Evolutionary conservation across 92 coral and sea anemone genomes (phyloP).

Genomic region (Epizoanthus fatuus): DNA sequence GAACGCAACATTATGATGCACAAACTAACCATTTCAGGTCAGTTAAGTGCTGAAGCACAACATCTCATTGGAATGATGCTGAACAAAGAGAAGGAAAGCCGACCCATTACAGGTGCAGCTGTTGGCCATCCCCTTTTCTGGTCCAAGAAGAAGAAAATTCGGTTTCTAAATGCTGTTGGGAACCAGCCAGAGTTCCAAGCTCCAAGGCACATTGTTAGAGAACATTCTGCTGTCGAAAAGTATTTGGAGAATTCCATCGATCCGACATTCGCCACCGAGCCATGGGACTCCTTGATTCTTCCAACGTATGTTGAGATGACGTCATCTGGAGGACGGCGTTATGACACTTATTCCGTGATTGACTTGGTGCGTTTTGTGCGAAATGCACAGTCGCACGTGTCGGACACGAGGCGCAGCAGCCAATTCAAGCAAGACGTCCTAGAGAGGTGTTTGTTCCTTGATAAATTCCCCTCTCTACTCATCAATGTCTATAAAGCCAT

Average conservation of each 20-base stretch:
- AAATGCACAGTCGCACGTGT: slow-evolving; percentile 56
- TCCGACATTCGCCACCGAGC: background rate
- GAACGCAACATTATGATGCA: slow-evolving; percentile 47
- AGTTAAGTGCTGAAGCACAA: slow-evolving; percentile 46
- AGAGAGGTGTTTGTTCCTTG: slow-evolving; percentile 38
- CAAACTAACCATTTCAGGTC: slow-evolving; percentile 9
- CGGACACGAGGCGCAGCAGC: slow-evolving; percentile 16
- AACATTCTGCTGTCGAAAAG: slow-evolving; percentile 16
- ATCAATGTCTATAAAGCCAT: slow-evolving; percentile 62
- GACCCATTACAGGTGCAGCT: slow-evolving; percentile 50
- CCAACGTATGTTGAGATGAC: slow-evolving; percentile 45
- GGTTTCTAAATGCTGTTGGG: slow-evolving; percentile 57
- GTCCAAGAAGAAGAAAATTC: slow-evolving; percentile 54
- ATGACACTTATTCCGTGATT: slow-evolving; percentile 43
- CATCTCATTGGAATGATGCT: slow-evolving; percentile 55
- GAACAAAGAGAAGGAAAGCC: slow-evolving; percentile 19
- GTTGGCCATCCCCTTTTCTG: slow-evolving; percentile 67
- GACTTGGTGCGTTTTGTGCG: slow-evolving; percentile 69
- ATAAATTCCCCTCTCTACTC: slow-evolving; percentile 57
- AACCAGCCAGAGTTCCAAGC: slow-evolving; percentile 58
- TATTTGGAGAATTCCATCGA: slow-evolving; percentile 16
- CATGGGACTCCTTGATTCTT: slow-evolving; percentile 30
- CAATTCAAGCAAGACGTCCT: slow-evolving; percentile 32
- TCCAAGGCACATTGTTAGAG: slow-evolving; percentile 24
- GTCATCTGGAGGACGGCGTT: slow-evolving; percentile 23